These are phyloP conservation scores for Leptodactylus fuscus DNA, from an alignment of 2,113 vertebrate genomes.

Conservation along the genomic window DNA sequence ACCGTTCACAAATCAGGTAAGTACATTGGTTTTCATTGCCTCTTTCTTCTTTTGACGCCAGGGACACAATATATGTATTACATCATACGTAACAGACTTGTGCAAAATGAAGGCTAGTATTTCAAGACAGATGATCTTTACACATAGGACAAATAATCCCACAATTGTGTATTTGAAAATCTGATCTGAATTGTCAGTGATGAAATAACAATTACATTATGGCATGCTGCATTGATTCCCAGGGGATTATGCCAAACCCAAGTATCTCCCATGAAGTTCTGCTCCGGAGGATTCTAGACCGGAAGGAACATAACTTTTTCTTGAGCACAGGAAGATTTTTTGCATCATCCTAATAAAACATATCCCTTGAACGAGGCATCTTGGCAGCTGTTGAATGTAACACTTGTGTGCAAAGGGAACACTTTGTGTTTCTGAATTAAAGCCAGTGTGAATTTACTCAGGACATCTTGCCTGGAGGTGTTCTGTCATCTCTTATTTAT, in stretches of 20 bases:
- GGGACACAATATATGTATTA: too few species aligned
- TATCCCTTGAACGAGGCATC: conserved; percentile 22
- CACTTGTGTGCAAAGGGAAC: conserved; percentile 26
- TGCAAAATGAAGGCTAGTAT: too few species aligned
- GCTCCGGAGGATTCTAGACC: background rate
- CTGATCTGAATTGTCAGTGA: background rate
- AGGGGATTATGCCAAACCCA: too few species aligned
- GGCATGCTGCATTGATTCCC: background rate
- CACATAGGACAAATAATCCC: too few species aligned
- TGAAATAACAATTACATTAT: background rate
- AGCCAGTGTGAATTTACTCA: conserved; percentile 37
- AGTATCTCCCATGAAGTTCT: too few species aligned
- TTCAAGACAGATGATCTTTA: too few species aligned
- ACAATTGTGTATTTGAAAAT: background rate
- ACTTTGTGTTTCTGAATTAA: conserved; percentile 42
- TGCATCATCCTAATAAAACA: conserved; percentile 16
- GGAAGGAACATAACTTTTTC: background rate
- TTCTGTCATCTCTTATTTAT: conserved; percentile 29
- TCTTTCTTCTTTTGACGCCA: too few species aligned
- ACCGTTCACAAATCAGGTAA: too few species aligned
- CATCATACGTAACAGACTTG: too few species aligned
- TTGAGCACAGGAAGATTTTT: conserved; percentile 1
- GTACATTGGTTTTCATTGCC: too few species aligned
- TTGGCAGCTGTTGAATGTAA: conserved; percentile 42
- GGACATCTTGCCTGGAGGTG: conserved; percentile 20